A percentile compares a stretch with the other conserved stretches of the same genome.
These are phyloP conservation scores for Heliconius cydno DNA, from an alignment of 2,888 invertebrate species.

Conservation along the genomic window DNA sequence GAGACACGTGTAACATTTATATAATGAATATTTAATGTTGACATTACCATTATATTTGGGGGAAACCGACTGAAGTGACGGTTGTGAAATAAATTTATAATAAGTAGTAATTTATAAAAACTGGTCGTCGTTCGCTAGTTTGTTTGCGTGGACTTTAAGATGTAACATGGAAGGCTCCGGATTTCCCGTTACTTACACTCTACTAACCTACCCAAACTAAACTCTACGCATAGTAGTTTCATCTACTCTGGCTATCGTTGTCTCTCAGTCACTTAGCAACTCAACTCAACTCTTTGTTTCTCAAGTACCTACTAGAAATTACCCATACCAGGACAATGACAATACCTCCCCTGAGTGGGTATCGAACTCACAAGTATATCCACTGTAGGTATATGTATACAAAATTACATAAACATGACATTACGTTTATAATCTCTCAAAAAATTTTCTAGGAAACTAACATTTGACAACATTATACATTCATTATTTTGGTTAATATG, in stretches of 20 bases:
- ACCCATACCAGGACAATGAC: no score
- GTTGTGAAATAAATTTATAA: not conserved
- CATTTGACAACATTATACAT: slow-evolving; percentile 42
- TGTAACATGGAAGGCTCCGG: no score
- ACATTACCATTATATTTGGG: not conserved
- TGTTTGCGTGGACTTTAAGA: no score
- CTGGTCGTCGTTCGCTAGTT: no score
- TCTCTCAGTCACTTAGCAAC: no score
- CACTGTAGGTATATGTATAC: not conserved
- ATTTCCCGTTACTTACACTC: no score
- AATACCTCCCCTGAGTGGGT: not conserved
- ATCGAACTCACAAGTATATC: not conserved
- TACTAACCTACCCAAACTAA: no score
- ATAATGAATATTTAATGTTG: not conserved
- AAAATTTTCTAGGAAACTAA: slow-evolving; percentile 6
- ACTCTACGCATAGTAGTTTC: no score
- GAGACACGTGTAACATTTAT: not conserved
- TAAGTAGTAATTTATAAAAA: not conserved
- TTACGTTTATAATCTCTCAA: slow-evolving; percentile 15
- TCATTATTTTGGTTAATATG: slow-evolving; percentile 15
- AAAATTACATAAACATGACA: slow-evolving; percentile 2
- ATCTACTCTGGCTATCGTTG: no score
- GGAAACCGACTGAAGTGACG: not conserved
- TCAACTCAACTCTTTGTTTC: no score
- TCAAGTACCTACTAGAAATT: no score